phyloP scores from a whole-genome alignment of 2,113 vertebrate species.

The Tragelaphus scriptus region DNA sequence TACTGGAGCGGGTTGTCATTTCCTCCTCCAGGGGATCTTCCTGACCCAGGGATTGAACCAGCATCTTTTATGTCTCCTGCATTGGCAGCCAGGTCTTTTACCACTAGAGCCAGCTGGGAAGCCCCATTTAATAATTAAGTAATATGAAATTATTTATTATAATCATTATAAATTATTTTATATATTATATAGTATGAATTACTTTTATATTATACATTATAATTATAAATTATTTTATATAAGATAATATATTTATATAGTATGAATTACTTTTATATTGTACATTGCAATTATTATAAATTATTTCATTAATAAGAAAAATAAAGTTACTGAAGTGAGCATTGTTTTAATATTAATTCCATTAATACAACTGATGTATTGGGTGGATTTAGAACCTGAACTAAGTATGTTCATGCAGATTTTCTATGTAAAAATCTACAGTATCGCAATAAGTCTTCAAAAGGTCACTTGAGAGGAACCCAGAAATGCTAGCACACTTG shows the following conservation, averaged over 20 bases:
- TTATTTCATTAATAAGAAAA: not conserved
- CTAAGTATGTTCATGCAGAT: not conserved
- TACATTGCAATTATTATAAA: not conserved
- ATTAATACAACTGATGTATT: not conserved
- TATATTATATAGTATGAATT: not conserved
- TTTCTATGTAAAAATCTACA: not conserved
- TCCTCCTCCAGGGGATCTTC: not conserved
- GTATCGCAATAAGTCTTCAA: not conserved
- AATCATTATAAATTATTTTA: not conserved
- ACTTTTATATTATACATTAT: not conserved
- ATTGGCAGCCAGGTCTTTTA: not conserved
- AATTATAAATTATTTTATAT: not conserved
- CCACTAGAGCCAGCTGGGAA: not conserved
- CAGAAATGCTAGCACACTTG: not conserved
- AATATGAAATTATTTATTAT: not conserved
- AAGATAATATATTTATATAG: not conserved
- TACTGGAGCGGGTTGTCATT: not conserved
- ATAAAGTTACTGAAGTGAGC: not conserved
- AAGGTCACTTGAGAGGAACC: not conserved
- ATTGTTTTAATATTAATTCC: constrained; percentile 7
- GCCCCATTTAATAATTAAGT: not conserved
- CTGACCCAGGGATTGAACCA: not conserved
- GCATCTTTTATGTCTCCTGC: not conserved
- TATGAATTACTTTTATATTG: not conserved
- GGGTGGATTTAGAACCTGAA: not conserved